Base-by-base conservation (phyloP, 1,140 invertebrate species). In the Drosophila biarmipes region DNA sequence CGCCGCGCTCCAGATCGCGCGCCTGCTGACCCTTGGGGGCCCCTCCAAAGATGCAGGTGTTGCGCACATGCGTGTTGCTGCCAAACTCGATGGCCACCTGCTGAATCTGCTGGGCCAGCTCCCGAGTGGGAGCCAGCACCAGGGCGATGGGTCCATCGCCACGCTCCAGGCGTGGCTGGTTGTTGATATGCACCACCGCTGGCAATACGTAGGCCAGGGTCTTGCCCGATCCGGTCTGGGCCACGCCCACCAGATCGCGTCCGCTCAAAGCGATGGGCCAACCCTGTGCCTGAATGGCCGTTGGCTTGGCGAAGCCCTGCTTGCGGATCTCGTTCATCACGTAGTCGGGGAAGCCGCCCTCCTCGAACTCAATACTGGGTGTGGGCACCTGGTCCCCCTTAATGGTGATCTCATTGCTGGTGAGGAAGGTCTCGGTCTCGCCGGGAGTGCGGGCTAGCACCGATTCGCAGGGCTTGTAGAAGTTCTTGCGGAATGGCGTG, bases 91-190 rank as follows among this genome's bases (percentile, higher is more conserved):
- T 95, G 40, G 98, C 97, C 14, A 99, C 98, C 93, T 98, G 96
- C 92, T 99, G 97, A 73, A 99, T 99, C 93, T 99, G 98, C 92
- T 99, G 98, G 4, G 98, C 98, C 52, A 99, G 93, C 93, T 99
- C 98, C 91, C 98, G 94, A 3, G 98, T 99, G 6, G 98, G 98
- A 8, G 98, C 97, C 42, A 99, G 92, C 4, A 99, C 96, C 31
- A 99, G 92, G 31, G 96, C 97, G 74, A 98, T 97, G 15, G 98
- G 98, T 27, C 98, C 98, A 94, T 98, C 98, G 1, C 90, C 90
- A 24, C 84, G 90, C 55, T 91, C 94, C 31, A 98, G 93, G 78
- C 96, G 95, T 17, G 96, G 95, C 86, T 99, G 98, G 92, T 97
- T 94, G 81, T 97, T 98, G 42, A 98, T 98, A 85, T 99, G 98